Evolutionary conservation across 2,113 vertebrate species (phyloP).

Genomic region (Sitta europaea): DNA sequence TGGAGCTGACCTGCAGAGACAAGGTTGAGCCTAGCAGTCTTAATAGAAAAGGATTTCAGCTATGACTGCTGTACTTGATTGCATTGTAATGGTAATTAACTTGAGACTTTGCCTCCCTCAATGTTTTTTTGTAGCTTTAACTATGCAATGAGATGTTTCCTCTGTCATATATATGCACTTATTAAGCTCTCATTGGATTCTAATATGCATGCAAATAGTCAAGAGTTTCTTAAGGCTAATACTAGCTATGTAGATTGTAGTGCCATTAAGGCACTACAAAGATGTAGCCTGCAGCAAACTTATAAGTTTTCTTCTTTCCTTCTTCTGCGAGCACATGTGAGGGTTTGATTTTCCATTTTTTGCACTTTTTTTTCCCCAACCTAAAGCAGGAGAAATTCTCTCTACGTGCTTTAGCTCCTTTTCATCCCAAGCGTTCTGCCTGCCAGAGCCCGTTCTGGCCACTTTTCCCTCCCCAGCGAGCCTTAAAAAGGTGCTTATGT

Average conservation of each 20-base stretch:
- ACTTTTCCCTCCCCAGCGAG: not conserved
- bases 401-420: not conserved
- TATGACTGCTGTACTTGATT: conserved; percentile 76
- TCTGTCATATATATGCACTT: conserved; percentile 73
- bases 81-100: conserved; percentile 84
- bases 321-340: not conserved
- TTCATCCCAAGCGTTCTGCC: not conserved
- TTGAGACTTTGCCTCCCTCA: conserved; percentile 68
- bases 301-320: not conserved
- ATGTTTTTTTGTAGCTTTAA: conserved; percentile 67
- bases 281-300: conserved; percentile 38
- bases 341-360: not conserved
- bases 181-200: conserved; percentile 71
- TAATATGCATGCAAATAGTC: conserved; percentile 74
- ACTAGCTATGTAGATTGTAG: conserved; percentile 50
- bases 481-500: not conserved
- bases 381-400: not conserved
- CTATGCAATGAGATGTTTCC: conserved; percentile 72
- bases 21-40: conserved; percentile 71
- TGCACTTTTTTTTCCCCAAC: not conserved
- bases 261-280: conserved; percentile 47
- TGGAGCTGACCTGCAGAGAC: conserved; percentile 75
- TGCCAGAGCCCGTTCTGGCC: accelerated
- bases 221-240: conserved; percentile 73
- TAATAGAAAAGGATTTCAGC: conserved; percentile 77